Evolutionary conservation across 2,113 vertebrate genomes (phyloP).

Genomic region (Platanista minor): DNA sequence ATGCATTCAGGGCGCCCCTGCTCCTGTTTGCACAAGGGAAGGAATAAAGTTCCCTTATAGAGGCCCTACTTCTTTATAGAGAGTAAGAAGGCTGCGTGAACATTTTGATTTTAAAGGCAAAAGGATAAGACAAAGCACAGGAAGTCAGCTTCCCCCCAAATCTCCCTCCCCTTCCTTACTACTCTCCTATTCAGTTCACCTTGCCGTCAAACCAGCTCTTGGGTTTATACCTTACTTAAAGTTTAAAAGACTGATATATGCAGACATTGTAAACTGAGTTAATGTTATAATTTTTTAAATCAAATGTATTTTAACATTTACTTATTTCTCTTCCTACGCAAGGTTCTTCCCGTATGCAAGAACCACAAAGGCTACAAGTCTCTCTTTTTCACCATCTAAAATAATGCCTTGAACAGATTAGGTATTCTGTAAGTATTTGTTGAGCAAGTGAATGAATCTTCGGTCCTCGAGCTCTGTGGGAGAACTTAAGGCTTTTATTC

Average conservation of each 20-base stretch:
- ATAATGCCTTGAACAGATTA: neutral
- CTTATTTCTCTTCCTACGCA: neutral
- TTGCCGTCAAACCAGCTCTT: neutral
- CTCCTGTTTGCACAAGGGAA: neutral
- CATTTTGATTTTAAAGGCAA: slow-evolving; percentile 18
- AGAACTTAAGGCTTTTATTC: neutral
- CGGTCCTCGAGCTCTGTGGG: neutral
- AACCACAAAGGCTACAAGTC: neutral
- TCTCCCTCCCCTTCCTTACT: neutral
- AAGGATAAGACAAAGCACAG: neutral
- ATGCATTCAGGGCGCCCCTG: neutral
- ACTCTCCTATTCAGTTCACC: neutral
- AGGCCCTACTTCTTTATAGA: neutral
- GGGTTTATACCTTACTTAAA: neutral
- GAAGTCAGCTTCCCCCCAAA: neutral
- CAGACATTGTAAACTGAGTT: neutral
- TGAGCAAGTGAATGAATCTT: neutral
- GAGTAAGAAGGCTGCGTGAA: neutral
- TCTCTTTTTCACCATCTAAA: neutral
- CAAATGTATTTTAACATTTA: neutral
- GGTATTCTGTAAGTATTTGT: neutral
- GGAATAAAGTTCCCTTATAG: neutral
- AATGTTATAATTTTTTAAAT: neutral
- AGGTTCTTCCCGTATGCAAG: neutral
- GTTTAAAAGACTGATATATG: neutral